A percentile compares a stretch with the other conserved stretches of the same genome.
These are phyloP conservation scores for Cephalophus harveyi DNA, from an alignment of 2,113 vertebrate genomes.

Conservation along the genomic window DNA sequence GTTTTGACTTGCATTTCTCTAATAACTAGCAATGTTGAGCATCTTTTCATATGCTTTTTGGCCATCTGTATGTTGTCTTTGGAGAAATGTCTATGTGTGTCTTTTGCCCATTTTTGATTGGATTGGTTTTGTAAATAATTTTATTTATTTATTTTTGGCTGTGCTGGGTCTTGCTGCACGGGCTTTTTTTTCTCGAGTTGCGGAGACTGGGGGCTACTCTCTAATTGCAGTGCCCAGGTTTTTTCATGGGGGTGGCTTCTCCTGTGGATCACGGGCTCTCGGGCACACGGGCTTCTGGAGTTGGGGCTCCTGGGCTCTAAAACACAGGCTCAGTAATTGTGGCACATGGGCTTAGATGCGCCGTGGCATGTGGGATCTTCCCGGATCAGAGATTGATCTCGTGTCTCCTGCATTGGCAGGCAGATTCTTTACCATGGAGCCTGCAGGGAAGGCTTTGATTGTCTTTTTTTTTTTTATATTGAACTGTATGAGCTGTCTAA, in stretches of 20 bases:
- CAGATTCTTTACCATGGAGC: not conserved
- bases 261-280: not conserved
- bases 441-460: not conserved
- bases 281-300: not conserved
- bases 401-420: not conserved
- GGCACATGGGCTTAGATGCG: not conserved
- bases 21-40: not conserved
- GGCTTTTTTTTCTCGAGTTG: not conserved
- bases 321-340: not conserved
- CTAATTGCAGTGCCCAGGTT: not conserved
- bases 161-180: not conserved
- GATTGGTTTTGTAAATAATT: not conserved
- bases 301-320: not conserved
- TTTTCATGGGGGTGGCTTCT: not conserved
- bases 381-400: not conserved
- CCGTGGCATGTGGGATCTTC: not conserved
- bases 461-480: not conserved
- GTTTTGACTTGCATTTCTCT: not conserved
- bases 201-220: fast-evolving
- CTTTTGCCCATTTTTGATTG: not conserved
- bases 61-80: not conserved
- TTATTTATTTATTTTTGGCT: not conserved
- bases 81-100: not conserved
- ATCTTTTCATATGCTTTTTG: not conserved
- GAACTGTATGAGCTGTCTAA: not conserved